Conservation (phyloP, 2,113 vertebrate genomes). For the Daubentonia madagascariensis region DNA sequence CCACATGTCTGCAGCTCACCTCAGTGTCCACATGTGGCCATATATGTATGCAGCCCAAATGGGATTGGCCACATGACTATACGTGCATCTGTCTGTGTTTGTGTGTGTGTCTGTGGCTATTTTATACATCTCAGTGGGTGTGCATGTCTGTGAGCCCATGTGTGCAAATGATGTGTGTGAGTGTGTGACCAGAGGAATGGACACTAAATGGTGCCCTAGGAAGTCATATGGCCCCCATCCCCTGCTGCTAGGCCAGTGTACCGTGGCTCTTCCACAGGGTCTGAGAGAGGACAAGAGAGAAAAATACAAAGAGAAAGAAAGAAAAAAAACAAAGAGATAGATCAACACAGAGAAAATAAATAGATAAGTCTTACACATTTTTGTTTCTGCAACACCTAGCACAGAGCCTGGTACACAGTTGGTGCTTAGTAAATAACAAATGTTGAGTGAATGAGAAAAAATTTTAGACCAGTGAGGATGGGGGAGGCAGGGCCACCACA, state of each 20-base stretch:
- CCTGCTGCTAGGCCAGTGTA: background rate
- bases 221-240: background rate
- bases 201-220: background rate
- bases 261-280: background rate
- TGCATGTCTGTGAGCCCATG: background rate
- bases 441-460: background rate
- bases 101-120: background rate
- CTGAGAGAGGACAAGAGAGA: background rate
- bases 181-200: background rate
- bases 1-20: background rate
- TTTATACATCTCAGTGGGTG: background rate
- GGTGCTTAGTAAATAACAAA: constrained; percentile 7
- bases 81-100: no score
- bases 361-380: background rate
- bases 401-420: background rate
- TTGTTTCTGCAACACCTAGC: background rate
- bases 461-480: background rate
- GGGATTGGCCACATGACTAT: accelerated
- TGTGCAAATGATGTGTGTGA: background rate
- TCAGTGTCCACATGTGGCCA: background rate
- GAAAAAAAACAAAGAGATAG: background rate
- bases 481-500: background rate
- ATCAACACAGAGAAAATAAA: constrained; percentile 19
- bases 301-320: background rate
- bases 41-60: background rate